Evolutionary conservation across 2,113 vertebrate species (phyloP).

Genomic region (Promerops cafer): DNA sequence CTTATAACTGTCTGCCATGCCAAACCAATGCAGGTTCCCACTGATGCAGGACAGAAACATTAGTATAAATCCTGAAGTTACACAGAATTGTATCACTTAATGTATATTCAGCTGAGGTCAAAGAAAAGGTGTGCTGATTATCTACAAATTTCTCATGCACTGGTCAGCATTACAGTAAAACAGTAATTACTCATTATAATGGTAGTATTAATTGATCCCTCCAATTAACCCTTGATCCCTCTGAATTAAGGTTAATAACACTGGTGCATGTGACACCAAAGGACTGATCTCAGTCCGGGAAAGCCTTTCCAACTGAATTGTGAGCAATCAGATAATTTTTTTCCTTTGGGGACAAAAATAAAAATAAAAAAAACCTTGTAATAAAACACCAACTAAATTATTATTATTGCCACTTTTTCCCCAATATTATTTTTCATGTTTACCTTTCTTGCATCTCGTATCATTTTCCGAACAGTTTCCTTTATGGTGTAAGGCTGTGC

Average conservation of each 20-base stretch:
- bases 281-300: background rate
- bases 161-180: background rate
- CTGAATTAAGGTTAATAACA: background rate
- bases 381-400: background rate
- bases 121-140: background rate
- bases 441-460: slow-evolving; percentile 94
- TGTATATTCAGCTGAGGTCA: background rate
- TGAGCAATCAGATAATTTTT: background rate
- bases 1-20: background rate
- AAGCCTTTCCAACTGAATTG: background rate
- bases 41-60: background rate
- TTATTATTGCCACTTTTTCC: background rate
- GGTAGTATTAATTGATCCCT: background rate
- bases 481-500: slow-evolving; percentile 90
- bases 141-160: background rate
- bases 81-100: background rate
- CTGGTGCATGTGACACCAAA: background rate
- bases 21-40: background rate
- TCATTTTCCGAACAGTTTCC: slow-evolving; percentile 88
- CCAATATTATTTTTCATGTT: background rate
- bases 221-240: background rate
- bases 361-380: background rate
- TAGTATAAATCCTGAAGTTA: background rate
- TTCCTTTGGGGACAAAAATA: background rate
- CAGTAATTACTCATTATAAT: background rate